These are phyloP conservation scores for Calliopum simillimum DNA, from an alignment of 2,888 invertebrate genomes.

Conservation along the genomic window DNA sequence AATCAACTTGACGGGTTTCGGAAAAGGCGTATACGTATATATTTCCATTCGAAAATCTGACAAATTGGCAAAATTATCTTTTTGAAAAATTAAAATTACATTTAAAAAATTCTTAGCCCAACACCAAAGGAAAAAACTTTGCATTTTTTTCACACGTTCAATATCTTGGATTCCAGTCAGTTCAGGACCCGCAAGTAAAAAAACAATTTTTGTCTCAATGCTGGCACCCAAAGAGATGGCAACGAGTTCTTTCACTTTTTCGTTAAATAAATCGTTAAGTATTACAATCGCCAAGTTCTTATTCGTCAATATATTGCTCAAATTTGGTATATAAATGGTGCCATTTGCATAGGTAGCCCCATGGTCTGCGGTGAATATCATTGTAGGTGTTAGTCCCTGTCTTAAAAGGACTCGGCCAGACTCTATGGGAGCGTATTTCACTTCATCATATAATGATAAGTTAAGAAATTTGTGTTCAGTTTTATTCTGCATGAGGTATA, in stretches of 20 bases:
- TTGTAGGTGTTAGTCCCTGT: too few species aligned
- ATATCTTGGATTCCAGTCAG: neutral
- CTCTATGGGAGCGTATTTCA: too few species aligned
- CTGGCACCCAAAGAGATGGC: constrained; percentile 41
- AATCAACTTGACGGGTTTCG: constrained; percentile 25
- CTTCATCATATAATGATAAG: too few species aligned
- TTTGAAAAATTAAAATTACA: constrained; percentile 43
- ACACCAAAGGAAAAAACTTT: too few species aligned
- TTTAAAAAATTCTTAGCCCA: too few species aligned
- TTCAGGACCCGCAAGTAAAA: constrained; percentile 35
- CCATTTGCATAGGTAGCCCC: too few species aligned
- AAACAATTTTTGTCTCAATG: constrained; percentile 45
- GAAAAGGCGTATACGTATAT: constrained; percentile 46
- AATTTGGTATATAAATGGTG: constrained; percentile 33
- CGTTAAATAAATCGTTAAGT: constrained; percentile 42
- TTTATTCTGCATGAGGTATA: too few species aligned
- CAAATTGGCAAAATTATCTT: neutral
- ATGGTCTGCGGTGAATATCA: too few species aligned
- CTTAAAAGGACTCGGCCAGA: too few species aligned
- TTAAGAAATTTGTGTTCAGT: too few species aligned
- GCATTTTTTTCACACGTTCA: too few species aligned
- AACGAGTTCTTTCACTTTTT: constrained; percentile 40
- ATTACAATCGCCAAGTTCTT: constrained; percentile 46
- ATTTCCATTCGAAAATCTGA: constrained; percentile 37
- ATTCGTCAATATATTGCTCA: too few species aligned